Evolutionary conservation across 2,888 invertebrate species (phyloP).

Genomic region (Ecliptopera silaceata): DNA sequence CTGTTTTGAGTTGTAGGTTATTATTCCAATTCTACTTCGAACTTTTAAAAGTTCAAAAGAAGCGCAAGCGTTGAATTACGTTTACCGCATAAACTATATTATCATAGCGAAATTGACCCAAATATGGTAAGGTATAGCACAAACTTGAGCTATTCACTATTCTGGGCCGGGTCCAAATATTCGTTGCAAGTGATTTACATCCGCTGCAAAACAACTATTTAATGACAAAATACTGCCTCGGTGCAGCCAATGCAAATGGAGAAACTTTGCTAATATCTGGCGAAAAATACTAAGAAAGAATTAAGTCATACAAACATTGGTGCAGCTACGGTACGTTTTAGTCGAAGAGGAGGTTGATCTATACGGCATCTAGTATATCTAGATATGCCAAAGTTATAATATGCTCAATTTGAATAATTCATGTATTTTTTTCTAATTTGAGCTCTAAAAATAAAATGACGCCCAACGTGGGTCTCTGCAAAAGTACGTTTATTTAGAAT

Average conservation of each 20-base stretch:
- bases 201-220: constrained; percentile 51
- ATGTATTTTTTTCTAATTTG: too few relatives aligned
- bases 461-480: constrained; percentile 5
- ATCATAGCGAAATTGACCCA: constrained; percentile 55
- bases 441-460: constrained; percentile 6
- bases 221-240: constrained; percentile 43
- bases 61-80: constrained; percentile 22
- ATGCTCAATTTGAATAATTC: too few relatives aligned
- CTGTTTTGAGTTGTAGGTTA: background rate
- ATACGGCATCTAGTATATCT: too few relatives aligned
- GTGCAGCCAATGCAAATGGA: constrained; percentile 32
- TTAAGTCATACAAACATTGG: background rate
- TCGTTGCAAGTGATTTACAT: constrained; percentile 53
- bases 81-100: constrained; percentile 47
- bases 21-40: background rate
- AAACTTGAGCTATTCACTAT: constrained; percentile 53
- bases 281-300: background rate
- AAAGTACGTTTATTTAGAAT: background rate
- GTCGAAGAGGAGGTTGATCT: too few relatives aligned
- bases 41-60: constrained; percentile 3
- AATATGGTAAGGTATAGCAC: constrained; percentile 59
- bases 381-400: too few relatives aligned
- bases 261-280: constrained; percentile 26
- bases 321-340: too few relatives aligned
- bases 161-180: constrained; percentile 63